Evolutionary conservation across 2,113 vertebrate species (phyloP).

Genomic region (Thermophis baileyi): DNA sequence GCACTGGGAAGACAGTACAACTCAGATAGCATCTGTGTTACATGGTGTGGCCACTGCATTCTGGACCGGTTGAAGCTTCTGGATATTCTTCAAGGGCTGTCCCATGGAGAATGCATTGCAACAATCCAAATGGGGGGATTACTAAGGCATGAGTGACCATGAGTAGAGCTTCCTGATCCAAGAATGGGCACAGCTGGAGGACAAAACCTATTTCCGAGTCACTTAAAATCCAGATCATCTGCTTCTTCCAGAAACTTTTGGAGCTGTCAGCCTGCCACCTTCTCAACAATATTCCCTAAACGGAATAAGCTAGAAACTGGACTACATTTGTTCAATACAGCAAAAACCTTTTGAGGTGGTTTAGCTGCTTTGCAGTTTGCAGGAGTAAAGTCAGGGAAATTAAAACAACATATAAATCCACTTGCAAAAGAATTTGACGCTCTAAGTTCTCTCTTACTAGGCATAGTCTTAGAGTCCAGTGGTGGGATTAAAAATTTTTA

Average conservation of each 20-base stretch:
- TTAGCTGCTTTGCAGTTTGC: background rate
- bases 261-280: background rate
- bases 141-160: no score
- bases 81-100: no score
- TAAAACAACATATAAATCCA: background rate
- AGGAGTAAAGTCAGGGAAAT: background rate
- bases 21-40: no score
- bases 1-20: no score
- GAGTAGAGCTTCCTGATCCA: no score
- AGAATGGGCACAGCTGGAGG: no score
- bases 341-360: background rate
- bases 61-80: no score
- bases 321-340: background rate
- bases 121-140: no score
- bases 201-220: no score
- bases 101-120: no score
- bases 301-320: background rate
- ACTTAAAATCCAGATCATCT: background rate
- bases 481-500: no score
- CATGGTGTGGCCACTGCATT: no score
- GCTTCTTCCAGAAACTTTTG: background rate
- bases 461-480: background rate
- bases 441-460: background rate
- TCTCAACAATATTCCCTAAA: background rate
- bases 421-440: background rate